These are phyloP conservation scores for Drosophila lacteicornis DNA, from an alignment of 1,140 invertebrate species.

Conservation along the genomic window DNA sequence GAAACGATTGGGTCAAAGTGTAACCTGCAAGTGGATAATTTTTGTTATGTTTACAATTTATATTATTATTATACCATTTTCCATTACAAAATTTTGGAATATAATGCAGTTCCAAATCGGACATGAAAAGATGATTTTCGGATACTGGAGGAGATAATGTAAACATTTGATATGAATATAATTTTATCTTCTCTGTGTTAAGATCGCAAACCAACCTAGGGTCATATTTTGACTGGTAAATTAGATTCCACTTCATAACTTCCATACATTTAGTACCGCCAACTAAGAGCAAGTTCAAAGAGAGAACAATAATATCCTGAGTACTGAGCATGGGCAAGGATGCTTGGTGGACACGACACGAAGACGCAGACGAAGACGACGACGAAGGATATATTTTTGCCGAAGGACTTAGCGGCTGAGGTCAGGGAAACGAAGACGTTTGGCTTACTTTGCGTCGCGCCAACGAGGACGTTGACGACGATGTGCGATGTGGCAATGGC, in stretches of 20 bases:
- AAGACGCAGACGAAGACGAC: conserved; percentile 35
- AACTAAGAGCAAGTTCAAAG: conserved; percentile 54
- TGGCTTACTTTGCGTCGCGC: conserved; percentile 69
- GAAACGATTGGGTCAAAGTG: too few relatives aligned
- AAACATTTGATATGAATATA: neutral
- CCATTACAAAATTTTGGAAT: too few relatives aligned
- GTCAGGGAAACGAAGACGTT: conserved; percentile 65
- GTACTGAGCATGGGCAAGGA: conserved; percentile 17
- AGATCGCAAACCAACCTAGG: neutral
- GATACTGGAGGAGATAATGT: too few relatives aligned
- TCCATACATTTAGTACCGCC: neutral
- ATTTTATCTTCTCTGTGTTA: neutral
- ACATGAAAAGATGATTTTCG: too few relatives aligned
- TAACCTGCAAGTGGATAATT: too few relatives aligned
- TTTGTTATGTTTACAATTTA: too few relatives aligned
- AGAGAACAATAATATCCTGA: conserved; percentile 30
- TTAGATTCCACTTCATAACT: neutral
- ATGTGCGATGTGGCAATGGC: conserved; percentile 20
- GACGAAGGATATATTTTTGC: conserved; percentile 13
- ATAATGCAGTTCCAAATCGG: too few relatives aligned
- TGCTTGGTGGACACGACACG: conserved; percentile 28
- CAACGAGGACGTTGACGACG: conserved; percentile 36
- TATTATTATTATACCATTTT: too few relatives aligned
- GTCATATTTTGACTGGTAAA: too few relatives aligned
- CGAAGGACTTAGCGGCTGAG: conserved; percentile 37